Conservation (phyloP, 2,113 vertebrate genomes). For the Saguinus midas region DNA sequence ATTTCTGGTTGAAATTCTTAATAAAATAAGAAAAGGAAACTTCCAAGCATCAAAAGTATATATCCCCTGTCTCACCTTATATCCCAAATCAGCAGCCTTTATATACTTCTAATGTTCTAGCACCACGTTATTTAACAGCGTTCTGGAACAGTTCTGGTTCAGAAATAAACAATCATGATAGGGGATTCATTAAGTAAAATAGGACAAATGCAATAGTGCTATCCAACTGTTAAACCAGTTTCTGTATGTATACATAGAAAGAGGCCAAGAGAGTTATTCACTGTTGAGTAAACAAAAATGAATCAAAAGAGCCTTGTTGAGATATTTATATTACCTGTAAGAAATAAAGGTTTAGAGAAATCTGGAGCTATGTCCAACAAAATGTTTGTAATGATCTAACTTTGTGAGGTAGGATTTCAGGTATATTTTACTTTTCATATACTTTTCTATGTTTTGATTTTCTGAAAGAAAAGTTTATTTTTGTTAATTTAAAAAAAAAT, state of each 20-base stretch:
- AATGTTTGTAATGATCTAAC: not conserved
- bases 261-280: not conserved
- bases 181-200: not conserved
- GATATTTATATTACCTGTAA: not conserved
- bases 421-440: not conserved
- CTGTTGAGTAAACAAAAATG: not conserved
- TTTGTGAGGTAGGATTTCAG: not conserved
- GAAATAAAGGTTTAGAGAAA: not conserved
- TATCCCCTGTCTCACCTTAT: not conserved
- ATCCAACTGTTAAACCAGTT: not conserved
- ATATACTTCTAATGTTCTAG: not conserved
- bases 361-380: not conserved
- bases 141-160: not conserved
- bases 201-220: not conserved
- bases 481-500: not conserved
- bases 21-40: conserved; percentile 15
- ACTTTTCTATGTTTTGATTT: not conserved
- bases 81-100: not conserved
- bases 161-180: not conserved
- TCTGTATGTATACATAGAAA: not conserved
- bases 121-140: not conserved
- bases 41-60: not conserved
- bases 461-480: not conserved
- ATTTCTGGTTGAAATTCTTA: conserved; percentile 27
- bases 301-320: not conserved